phyloP scores from a whole-genome alignment of 2,797 vertebrate genomes.

The Protonibea diacanthus region DNA sequence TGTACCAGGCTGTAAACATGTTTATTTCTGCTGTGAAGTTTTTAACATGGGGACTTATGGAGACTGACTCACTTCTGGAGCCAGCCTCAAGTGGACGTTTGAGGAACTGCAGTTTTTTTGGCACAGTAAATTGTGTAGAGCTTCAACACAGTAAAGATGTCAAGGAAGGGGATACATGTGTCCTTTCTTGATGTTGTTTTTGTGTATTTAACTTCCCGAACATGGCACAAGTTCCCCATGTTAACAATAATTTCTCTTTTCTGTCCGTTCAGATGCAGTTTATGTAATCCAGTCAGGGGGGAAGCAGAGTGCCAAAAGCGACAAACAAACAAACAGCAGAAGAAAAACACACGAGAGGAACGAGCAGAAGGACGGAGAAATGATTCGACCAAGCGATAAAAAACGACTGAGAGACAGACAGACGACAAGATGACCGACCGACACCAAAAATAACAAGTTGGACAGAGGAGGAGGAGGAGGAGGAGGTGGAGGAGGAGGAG shows the following conservation, averaged over 20 bases:
- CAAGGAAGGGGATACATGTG: too few relatives aligned
- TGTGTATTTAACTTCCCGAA: too few relatives aligned
- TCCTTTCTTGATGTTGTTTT: too few relatives aligned
- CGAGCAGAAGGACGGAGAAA: constrained; percentile 53
- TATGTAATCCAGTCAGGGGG: constrained; percentile 82
- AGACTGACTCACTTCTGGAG: too few relatives aligned
- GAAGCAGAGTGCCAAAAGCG: constrained; percentile 81
- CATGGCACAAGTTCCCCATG: too few relatives aligned
- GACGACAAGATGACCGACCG: constrained; percentile 50
- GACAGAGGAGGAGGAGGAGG: constrained; percentile 31
- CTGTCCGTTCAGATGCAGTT: constrained; percentile 85
- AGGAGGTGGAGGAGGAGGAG: constrained; percentile 35
- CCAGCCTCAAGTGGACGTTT: too few relatives aligned
- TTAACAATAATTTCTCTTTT: neutral
- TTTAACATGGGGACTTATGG: too few relatives aligned
- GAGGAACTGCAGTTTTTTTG: too few relatives aligned
- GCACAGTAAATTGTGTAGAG: too few relatives aligned
- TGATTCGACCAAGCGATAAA: constrained; percentile 45
- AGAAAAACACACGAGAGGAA: constrained; percentile 63
- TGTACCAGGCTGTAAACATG: too few relatives aligned
- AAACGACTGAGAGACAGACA: constrained; percentile 51
- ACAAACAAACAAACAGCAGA: constrained; percentile 65
- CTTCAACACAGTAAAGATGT: too few relatives aligned
- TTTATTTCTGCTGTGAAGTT: too few relatives aligned
- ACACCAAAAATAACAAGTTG: constrained; percentile 56